Evolutionary conservation across 2,113 vertebrate species (phyloP).

Genomic region (Porphyrio hochstetteri): DNA sequence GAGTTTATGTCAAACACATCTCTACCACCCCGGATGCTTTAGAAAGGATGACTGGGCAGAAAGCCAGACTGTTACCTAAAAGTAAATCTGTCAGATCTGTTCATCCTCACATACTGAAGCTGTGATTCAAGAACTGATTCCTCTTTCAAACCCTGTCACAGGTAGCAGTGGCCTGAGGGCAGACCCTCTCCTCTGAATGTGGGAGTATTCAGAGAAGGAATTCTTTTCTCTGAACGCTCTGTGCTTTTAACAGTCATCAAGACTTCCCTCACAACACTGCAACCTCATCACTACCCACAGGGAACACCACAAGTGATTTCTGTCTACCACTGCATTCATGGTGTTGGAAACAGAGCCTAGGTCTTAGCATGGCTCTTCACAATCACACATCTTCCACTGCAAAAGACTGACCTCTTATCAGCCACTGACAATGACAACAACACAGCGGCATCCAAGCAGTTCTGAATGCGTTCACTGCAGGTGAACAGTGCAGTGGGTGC

Average conservation of each 20-base stretch:
- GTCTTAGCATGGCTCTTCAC: not conserved
- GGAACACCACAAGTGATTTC: not conserved
- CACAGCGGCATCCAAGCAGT: not conserved
- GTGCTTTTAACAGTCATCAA: not conserved
- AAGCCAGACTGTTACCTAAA: constrained; percentile 26
- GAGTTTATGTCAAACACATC: not conserved
- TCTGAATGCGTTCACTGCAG: not conserved
- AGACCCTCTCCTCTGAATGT: not conserved
- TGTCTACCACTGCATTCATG: not conserved
- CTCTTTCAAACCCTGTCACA: not conserved
- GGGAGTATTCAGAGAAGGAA: not conserved
- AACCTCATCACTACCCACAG: not conserved
- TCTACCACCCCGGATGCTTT: not conserved
- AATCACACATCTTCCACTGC: not conserved
- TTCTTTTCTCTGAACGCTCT: not conserved
- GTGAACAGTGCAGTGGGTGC: too few relatives aligned
- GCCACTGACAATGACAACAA: not conserved
- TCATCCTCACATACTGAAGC: not conserved
- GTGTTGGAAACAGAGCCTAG: not conserved
- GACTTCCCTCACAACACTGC: not conserved
- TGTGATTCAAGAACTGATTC: not conserved
- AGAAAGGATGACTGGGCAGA: not conserved
- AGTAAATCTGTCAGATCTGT: not conserved
- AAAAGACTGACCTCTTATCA: not conserved
- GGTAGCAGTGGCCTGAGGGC: not conserved